phyloP scores from a whole-genome alignment of 2,797 vertebrate species.

The Podarcis lilfordi region DNA sequence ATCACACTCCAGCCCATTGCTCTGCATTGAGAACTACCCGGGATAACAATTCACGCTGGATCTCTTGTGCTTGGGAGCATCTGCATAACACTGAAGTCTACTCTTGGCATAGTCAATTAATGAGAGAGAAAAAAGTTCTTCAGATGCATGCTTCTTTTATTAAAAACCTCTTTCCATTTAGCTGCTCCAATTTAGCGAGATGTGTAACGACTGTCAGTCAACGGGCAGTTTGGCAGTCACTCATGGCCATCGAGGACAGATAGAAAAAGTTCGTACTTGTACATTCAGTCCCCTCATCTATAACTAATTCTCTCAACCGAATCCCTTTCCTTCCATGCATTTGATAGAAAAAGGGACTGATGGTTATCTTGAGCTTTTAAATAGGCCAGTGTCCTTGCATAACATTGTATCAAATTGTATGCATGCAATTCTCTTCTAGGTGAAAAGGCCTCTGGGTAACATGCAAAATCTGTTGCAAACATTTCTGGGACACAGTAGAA shows the following conservation, averaged over 20 bases:
- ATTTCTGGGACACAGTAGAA: not conserved
- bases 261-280: not conserved
- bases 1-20: conserved; percentile 47
- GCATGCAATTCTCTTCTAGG: not conserved
- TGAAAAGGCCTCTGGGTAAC: not conserved
- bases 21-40: conserved; percentile 24
- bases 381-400: not conserved
- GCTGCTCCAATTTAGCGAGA: not conserved
- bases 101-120: not conserved
- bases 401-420: not conserved
- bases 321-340: not conserved
- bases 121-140: accelerated
- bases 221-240: not conserved
- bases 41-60: not conserved
- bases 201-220: not conserved
- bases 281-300: not conserved
- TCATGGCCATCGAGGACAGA: not conserved
- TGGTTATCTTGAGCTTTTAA: conserved; percentile 1
- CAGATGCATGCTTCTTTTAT: not conserved
- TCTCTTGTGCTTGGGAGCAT: not conserved
- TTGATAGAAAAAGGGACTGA: not conserved
- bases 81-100: not conserved
- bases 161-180: conserved; percentile 19
- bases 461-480: not conserved
- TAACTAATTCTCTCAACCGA: conserved; percentile 4